Percentiles rank a stretch among this genome's conserved stretches.
phyloP scores from a whole-genome alignment of 1,140 invertebrate species.

The Thaumetopoea pityocampa region DNA sequence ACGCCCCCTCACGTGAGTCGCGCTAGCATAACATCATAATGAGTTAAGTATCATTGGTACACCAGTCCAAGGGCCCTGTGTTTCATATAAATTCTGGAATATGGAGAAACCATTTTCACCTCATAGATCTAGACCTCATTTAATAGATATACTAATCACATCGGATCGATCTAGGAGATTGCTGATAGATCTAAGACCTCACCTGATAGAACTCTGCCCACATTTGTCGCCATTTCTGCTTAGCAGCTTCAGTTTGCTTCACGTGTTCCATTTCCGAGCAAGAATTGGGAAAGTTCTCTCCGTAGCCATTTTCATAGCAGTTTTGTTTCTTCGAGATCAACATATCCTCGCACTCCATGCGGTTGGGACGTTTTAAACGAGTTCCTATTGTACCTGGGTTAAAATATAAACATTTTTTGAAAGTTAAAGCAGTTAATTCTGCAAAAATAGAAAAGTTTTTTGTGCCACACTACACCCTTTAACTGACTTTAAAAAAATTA shows the following conservation, averaged over 20 bases:
- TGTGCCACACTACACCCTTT: no score
- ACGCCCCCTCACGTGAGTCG: no score
- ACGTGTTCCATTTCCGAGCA: conserved; percentile 59
- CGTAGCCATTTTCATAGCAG: conserved; percentile 56
- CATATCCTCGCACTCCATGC: conserved; percentile 74
- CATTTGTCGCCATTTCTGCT: conserved; percentile 60
- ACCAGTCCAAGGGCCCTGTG: no score
- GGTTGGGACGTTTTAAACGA: conserved; percentile 52
- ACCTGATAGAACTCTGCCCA: conserved; percentile 66
- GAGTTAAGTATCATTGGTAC: no score
- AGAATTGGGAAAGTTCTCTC: conserved; percentile 50
- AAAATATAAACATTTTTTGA: no score
- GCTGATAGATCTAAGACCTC: background rate
- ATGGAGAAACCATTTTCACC: no score
- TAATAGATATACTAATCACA: conserved; percentile 29
- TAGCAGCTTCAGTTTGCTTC: conserved; percentile 44
- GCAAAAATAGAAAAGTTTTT: no score
- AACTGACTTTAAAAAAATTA: no score
- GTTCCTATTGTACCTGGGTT: conserved; percentile 65
- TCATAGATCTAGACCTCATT: no score
- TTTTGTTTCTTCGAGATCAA: conserved; percentile 65
- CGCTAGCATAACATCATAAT: no score
- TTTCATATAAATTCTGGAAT: no score
- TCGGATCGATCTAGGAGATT: background rate
- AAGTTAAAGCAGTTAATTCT: no score